phyloP scores from a whole-genome alignment of 1,140 invertebrate genomes.

The Choristoneura fumiferana region DNA sequence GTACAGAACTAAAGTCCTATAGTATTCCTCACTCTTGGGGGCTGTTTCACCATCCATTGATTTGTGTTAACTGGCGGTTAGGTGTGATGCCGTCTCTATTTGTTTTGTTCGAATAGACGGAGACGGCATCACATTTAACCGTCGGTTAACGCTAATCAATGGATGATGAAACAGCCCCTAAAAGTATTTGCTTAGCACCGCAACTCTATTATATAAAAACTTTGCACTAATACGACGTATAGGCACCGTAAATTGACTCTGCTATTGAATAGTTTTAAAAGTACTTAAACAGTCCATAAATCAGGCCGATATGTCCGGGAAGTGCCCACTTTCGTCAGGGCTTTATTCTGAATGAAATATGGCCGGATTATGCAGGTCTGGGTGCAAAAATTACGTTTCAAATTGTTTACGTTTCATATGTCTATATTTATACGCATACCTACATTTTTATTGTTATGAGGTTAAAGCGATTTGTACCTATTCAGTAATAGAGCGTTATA shows the following conservation, averaged over 20 bases:
- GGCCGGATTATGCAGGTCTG: constrained; percentile 53
- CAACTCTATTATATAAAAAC: background rate
- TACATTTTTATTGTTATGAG: background rate
- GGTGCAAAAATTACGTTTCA: constrained; percentile 25
- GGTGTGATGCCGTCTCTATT: no score
- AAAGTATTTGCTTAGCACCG: no score
- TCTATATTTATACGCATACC: background rate
- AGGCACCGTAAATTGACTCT: constrained; percentile 43
- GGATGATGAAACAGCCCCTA: no score
- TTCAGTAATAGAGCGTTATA: background rate
- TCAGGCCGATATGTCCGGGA: constrained; percentile 69
- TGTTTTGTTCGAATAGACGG: no score
- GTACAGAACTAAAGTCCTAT: no score
- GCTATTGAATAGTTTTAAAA: constrained; percentile 64
- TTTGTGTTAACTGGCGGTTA: no score
- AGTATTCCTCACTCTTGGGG: no score
- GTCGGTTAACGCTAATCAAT: no score
- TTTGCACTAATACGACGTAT: constrained; percentile 21
- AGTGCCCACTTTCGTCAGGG: constrained; percentile 68
- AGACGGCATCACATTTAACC: no score
- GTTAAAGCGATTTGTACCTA: background rate
- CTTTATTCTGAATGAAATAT: constrained; percentile 64
- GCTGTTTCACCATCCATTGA: no score
- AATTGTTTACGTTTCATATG: constrained; percentile 10
- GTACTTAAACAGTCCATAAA: constrained; percentile 72